These are phyloP conservation scores for Babyrousa celebensis DNA, from an alignment of 2,797 vertebrate species.

Conservation along the genomic window DNA sequence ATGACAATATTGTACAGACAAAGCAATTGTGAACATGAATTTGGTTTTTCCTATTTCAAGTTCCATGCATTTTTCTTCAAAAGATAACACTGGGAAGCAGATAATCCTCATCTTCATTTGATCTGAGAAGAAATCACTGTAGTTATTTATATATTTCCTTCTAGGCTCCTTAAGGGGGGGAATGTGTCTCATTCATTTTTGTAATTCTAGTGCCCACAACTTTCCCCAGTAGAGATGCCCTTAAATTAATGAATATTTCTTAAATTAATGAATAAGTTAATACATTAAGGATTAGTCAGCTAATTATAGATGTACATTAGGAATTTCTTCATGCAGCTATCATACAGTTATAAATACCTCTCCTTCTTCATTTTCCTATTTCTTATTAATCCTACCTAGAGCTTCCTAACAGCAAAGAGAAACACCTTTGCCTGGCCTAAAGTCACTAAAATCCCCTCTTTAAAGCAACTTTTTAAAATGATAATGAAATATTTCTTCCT, in stretches of 20 bases:
- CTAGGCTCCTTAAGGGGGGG: neutral
- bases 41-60: neutral
- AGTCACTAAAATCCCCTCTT: neutral
- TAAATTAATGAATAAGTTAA: slow-evolving; percentile 30
- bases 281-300: neutral
- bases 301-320: slow-evolving; percentile 12
- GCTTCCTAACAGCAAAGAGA: neutral
- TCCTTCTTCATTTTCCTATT: neutral
- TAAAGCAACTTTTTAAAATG: slow-evolving; percentile 5
- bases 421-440: neutral
- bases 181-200: neutral
- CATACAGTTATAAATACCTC: neutral
- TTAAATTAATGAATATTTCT: neutral
- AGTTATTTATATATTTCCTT: slow-evolving; percentile 3
- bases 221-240: neutral
- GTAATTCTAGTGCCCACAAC: neutral
- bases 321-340: neutral
- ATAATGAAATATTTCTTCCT: neutral
- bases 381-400: neutral
- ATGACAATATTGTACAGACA: neutral
- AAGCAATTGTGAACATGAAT: neutral
- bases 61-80: neutral
- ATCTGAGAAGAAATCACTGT: neutral
- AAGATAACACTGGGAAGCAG: neutral
- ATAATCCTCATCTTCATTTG: neutral